These are phyloP conservation scores for Mungos mungo DNA, from an alignment of 2,113 vertebrate species.

Conservation along the genomic window DNA sequence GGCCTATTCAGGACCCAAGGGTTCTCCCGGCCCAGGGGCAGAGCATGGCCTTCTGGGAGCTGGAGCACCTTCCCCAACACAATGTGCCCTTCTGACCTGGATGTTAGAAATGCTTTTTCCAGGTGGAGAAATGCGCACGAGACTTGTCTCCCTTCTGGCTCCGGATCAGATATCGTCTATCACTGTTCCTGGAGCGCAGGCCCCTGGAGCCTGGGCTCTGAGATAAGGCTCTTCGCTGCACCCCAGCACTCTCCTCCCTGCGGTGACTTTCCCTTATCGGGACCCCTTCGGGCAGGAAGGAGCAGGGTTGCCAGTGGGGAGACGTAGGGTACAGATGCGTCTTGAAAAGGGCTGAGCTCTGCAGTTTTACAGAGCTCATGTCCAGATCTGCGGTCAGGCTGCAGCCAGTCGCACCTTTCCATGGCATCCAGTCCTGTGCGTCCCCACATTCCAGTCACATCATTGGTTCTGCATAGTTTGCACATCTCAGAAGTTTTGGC, in stretches of 20 bases:
- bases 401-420: neutral
- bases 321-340: neutral
- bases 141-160: neutral
- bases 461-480: neutral
- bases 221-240: conserved; percentile 73
- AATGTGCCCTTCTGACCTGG: too few relatives aligned
- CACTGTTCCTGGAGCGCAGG: neutral
- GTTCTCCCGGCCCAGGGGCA: neutral
- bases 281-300: conserved; percentile 54
- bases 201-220: neutral
- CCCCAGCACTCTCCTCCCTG: conserved; percentile 55
- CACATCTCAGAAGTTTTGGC: conserved; percentile 48
- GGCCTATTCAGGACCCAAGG: neutral
- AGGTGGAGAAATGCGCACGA: neutral
- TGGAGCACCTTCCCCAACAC: neutral
- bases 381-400: neutral
- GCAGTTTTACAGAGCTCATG: rapidly evolving
- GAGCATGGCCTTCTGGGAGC: neutral
- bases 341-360: neutral
- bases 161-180: neutral
- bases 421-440: neutral
- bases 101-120: neutral
- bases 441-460: neutral
- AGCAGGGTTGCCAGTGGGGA: conserved; percentile 17
- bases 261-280: conserved; percentile 72